These are phyloP conservation scores for Diaprepes abbreviatus DNA, from an alignment of 2,888 invertebrate genomes.

Conservation along the genomic window DNA sequence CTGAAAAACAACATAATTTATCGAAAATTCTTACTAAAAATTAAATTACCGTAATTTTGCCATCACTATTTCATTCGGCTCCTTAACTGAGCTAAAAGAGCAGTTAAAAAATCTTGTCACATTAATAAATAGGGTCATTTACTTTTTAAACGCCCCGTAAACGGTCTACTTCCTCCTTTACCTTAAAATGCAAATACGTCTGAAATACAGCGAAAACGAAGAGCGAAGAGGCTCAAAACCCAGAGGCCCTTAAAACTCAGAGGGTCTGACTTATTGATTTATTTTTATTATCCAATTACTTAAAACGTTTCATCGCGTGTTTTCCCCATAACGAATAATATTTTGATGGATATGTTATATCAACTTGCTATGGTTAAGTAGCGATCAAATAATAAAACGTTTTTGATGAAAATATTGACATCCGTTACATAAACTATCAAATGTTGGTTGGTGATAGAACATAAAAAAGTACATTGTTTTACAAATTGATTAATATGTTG, in stretches of 20 bases:
- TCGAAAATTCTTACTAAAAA: no score
- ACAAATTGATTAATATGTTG: no score
- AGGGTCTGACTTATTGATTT: slow-evolving; percentile 37
- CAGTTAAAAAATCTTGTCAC: no score
- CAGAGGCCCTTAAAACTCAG: slow-evolving; percentile 21
- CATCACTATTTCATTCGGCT: no score
- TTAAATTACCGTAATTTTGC: no score
- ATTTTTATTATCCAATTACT: slow-evolving; percentile 42
- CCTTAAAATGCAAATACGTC: slow-evolving; percentile 8
- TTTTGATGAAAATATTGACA: neutral
- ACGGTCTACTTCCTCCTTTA: neutral
- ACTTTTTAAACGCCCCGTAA: slow-evolving; percentile 16
- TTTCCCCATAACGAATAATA: slow-evolving; percentile 29
- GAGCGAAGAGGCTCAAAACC: slow-evolving; percentile 20
- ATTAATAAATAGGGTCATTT: neutral
- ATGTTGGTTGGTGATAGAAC: no score
- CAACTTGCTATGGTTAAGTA: slow-evolving; percentile 16
- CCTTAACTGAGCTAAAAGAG: no score
- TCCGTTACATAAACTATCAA: no score
- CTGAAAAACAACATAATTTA: no score
- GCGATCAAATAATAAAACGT: slow-evolving; percentile 4
- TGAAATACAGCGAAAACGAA: slow-evolving; percentile 10
- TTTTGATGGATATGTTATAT: slow-evolving; percentile 30
- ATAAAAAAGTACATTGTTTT: no score
- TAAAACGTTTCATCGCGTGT: slow-evolving; percentile 41